Conservation (phyloP, 2,797 vertebrate species). For the Cyprinella venusta region DNA sequence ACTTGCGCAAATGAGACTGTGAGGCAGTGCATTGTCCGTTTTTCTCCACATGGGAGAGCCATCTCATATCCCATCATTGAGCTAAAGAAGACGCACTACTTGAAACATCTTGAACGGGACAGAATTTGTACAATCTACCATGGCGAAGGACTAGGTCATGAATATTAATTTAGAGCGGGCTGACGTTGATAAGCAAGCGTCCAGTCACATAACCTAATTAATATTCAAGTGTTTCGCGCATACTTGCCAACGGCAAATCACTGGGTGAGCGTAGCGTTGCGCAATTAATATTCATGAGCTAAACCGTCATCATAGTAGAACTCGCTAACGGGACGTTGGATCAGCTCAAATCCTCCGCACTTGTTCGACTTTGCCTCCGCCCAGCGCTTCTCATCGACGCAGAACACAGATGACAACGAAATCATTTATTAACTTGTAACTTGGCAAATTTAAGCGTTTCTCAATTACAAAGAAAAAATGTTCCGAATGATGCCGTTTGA, state of each 20-base stretch:
- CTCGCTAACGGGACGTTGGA: constrained; percentile 47
- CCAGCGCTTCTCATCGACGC: constrained; percentile 59
- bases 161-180: background rate
- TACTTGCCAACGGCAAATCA: background rate
- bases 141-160: background rate
- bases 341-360: constrained; percentile 68
- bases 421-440: background rate
- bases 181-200: background rate
- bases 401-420: constrained; percentile 24
- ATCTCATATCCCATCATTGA: constrained; percentile 40
- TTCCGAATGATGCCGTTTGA: constrained; percentile 81
- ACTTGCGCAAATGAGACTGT: constrained; percentile 51
- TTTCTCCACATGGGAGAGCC: constrained; percentile 66
- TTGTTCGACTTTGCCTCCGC: constrained; percentile 69
- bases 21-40: constrained; percentile 47
- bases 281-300: constrained; percentile 29
- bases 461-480: constrained; percentile 73
- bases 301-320: background rate
- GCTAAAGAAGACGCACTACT: constrained; percentile 39
- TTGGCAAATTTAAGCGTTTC: background rate
- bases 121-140: constrained; percentile 28
- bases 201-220: background rate
- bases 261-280: background rate
- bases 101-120: constrained; percentile 62
- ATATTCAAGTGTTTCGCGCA: background rate